Evolutionary conservation across 2,888 invertebrate genomes (phyloP).

Genomic region (Athrips mouffetella): DNA sequence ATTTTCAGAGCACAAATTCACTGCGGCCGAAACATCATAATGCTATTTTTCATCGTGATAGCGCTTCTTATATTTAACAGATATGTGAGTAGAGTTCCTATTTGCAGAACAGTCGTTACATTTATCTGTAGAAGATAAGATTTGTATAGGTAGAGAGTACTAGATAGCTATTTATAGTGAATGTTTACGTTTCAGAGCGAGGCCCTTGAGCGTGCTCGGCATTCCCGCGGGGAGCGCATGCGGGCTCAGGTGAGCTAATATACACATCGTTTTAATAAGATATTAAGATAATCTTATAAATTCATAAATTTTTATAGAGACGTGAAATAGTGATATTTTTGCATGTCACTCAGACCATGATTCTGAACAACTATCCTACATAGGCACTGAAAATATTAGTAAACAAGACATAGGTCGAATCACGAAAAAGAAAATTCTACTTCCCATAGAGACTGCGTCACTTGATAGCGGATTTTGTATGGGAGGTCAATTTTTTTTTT

Average conservation of each 20-base stretch:
- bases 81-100: slow-evolving; percentile 58
- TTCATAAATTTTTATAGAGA: too few relatives aligned
- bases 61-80: slow-evolving; percentile 63
- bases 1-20: slow-evolving; percentile 55
- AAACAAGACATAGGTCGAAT: too few relatives aligned
- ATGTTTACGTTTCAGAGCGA: slow-evolving; percentile 47
- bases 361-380: too few relatives aligned
- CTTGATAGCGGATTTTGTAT: too few relatives aligned
- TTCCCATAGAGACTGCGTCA: too few relatives aligned
- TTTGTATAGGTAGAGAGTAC: slow-evolving; percentile 16
- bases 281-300: too few relatives aligned
- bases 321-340: too few relatives aligned
- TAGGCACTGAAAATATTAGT: too few relatives aligned
- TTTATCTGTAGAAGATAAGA: slow-evolving; percentile 14
- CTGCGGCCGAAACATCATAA: slow-evolving; percentile 57
- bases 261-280: too few relatives aligned
- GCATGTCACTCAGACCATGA: too few relatives aligned
- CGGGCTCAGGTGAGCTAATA: slow-evolving; percentile 70
- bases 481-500: too few relatives aligned
- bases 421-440: too few relatives aligned
- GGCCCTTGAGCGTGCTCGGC: slow-evolving; percentile 90
- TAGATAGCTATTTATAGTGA: slow-evolving; percentile 33
- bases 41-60: slow-evolving; percentile 59
- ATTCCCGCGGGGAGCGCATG: slow-evolving; percentile 92
- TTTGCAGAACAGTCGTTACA: slow-evolving; percentile 11